A percentile compares a stretch with the other conserved stretches of the same genome.
Conservation (phyloP, 1,140 invertebrate genomes). For the Drosophila suzukii region DNA sequence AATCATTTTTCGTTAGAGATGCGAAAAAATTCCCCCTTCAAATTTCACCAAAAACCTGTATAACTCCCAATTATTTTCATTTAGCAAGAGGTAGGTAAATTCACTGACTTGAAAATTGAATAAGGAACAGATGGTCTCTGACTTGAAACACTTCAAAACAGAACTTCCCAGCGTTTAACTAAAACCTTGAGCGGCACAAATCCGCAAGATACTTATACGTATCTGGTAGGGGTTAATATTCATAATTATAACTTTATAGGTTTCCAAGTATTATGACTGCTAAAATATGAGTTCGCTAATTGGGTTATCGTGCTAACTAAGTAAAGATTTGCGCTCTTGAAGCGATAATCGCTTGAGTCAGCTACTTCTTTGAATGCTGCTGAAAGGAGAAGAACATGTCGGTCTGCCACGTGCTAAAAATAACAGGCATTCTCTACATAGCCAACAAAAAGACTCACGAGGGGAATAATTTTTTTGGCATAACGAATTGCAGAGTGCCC, state of each 20-base stretch:
- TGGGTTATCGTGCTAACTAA: conserved; percentile 54
- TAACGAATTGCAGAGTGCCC: neutral
- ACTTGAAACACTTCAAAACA: neutral
- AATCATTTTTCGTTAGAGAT: conserved; percentile 10
- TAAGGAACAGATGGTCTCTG: neutral
- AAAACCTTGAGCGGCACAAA: conserved; percentile 31
- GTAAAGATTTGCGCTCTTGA: conserved; percentile 22
- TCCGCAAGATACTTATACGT: conserved; percentile 30
- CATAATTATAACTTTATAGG: conserved; percentile 28
- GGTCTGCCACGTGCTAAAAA: conserved; percentile 47
- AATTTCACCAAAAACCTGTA: conserved; percentile 45
- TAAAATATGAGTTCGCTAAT: conserved; percentile 36
- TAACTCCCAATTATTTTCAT: conserved; percentile 43
- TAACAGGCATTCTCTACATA: conserved; percentile 42
- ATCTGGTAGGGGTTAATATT: conserved; percentile 16
- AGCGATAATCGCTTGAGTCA: conserved; percentile 41
- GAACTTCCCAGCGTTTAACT: conserved; percentile 7
- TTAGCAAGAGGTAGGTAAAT: conserved; percentile 41
- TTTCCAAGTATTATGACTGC: conserved; percentile 49
- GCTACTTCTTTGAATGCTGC: conserved; percentile 24
- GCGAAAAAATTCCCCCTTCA: conserved; percentile 6
- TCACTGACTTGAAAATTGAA: conserved; percentile 12
- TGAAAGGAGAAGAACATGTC: conserved; percentile 15
- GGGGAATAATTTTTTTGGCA: neutral
- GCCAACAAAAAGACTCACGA: conserved; percentile 13